Conservation (phyloP, 2,888 invertebrate species). For the Mongoloraphidia duomilia region DNA sequence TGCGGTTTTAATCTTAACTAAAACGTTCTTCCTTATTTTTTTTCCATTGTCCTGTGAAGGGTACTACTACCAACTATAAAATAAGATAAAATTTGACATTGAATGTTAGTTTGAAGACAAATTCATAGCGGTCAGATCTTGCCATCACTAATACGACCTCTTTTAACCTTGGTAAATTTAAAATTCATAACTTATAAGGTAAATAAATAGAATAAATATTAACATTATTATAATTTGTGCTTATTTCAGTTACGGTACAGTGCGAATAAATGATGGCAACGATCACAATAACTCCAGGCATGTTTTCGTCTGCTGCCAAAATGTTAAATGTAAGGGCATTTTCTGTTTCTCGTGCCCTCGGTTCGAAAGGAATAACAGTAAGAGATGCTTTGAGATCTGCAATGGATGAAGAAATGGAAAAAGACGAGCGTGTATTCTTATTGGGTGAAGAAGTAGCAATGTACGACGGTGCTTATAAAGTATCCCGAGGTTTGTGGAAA, state of each 20-base stretch:
- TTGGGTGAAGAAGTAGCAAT: constrained; percentile 97
- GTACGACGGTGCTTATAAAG: constrained; percentile 97
- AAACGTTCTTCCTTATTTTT: too few relatives aligned
- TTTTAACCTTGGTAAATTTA: constrained; percentile 2
- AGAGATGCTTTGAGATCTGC: constrained; percentile 94
- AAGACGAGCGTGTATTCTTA: constrained; percentile 81
- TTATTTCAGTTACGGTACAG: too few relatives aligned
- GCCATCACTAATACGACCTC: neutral
- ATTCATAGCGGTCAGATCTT: too few relatives aligned
- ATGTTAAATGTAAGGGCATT: constrained; percentile 33
- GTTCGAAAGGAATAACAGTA: constrained; percentile 67
- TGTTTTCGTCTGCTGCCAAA: constrained; percentile 26
- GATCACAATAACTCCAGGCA: constrained; percentile 7
- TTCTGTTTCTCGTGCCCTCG: constrained; percentile 32
- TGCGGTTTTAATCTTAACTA: too few relatives aligned
- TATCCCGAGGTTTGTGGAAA: constrained; percentile 88
- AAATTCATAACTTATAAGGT: neutral
- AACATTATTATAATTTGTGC: too few relatives aligned
- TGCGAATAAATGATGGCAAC: neutral
- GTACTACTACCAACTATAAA: too few relatives aligned
- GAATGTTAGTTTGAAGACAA: too few relatives aligned
- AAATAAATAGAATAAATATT: neutral
- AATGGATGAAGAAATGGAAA: constrained; percentile 90
- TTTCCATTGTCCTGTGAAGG: too few relatives aligned
- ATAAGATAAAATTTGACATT: too few relatives aligned